phyloP scores from a whole-genome alignment of 2,113 vertebrate genomes.

The Phylloscopus trochiloides region DNA sequence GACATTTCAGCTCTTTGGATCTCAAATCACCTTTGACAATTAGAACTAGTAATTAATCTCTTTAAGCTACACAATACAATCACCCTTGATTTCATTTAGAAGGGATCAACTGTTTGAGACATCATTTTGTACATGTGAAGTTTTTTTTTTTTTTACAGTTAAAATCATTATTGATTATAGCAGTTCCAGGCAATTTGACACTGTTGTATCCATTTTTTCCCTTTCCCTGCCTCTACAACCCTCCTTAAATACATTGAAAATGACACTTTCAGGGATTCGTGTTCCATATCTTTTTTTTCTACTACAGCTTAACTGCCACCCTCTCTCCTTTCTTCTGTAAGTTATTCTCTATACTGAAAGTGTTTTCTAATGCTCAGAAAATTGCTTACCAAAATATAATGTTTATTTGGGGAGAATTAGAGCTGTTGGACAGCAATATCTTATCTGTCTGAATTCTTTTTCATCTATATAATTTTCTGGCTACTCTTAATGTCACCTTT shows the following conservation, averaged over 20 bases:
- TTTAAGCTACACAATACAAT: not conserved
- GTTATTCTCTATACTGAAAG: not conserved
- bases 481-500: not conserved
- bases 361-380: not conserved
- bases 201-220: not conserved
- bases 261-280: not conserved
- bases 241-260: not conserved
- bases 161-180: not conserved
- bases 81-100: not conserved
- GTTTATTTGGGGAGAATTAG: not conserved
- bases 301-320: not conserved
- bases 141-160: not conserved
- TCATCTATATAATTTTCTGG: not conserved
- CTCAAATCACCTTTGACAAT: not conserved
- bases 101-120: not conserved
- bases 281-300: not conserved
- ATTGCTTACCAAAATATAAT: not conserved
- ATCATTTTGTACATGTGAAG: not conserved
- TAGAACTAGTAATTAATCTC: not conserved
- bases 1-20: not conserved
- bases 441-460: not conserved
- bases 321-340: not conserved
- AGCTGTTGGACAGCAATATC: not conserved
- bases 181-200: not conserved
- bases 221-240: not conserved